These are phyloP conservation scores for Yponomeuta cagnagella DNA, from an alignment of 2,888 invertebrate genomes.

Conservation along the genomic window DNA sequence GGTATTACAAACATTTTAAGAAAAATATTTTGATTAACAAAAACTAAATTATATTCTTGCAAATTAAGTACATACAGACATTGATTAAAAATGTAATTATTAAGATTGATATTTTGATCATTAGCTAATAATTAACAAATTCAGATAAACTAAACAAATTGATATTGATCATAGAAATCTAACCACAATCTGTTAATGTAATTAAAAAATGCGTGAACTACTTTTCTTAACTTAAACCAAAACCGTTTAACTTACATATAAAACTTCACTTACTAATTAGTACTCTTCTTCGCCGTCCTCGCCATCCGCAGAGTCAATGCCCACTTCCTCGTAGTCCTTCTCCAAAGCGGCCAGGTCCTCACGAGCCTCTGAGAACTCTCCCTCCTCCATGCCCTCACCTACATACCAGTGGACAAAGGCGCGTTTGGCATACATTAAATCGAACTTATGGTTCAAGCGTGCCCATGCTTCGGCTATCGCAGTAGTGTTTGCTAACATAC, in stretches of 20 bases:
- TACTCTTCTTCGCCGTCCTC: constrained; percentile 79
- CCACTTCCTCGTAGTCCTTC: constrained; percentile 75
- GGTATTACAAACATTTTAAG: no score
- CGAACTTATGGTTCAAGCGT: constrained; percentile 90
- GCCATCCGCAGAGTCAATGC: constrained; percentile 81
- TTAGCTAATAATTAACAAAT: no score
- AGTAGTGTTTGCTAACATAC: constrained; percentile 82
- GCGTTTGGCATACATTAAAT: constrained; percentile 91
- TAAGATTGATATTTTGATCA: no score
- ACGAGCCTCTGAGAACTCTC: constrained; percentile 82
- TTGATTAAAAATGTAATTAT: no score
- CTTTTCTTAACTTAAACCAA: neutral
- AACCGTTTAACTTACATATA: neutral
- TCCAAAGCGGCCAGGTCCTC: neutral
- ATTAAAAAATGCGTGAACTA: neutral
- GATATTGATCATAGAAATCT: no score
- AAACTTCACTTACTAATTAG: neutral
- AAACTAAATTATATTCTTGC: no score
- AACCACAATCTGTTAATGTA: no score
- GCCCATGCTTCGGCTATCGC: constrained; percentile 94
- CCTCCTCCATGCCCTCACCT: constrained; percentile 83
- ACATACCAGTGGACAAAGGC: constrained; percentile 92
- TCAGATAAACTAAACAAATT: no score
- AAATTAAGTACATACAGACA: no score
- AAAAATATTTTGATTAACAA: no score